Evolutionary conservation across 2,797 vertebrate species (phyloP), one percentile per base, ranked within the genome.

Genomic region (Alca torda): DNA sequence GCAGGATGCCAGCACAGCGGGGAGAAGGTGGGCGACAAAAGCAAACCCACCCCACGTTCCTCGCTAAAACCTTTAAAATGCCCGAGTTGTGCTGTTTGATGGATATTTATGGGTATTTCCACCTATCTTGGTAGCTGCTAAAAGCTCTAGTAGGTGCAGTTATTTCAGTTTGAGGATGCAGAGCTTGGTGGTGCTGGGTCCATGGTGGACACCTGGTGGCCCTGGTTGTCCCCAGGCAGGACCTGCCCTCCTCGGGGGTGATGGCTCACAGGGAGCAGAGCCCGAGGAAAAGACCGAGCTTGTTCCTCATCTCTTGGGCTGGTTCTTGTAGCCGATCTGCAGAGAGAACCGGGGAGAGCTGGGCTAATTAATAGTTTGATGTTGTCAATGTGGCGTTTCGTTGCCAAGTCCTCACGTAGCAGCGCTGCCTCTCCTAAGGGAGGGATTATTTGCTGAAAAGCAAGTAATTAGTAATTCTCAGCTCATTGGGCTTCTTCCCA

Each of bases 381-480:
- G 70, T 8, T 54, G 79, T 60, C 70, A 64, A 6, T 4, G 4
- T 16, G 64, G 59, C 28, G 13, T 91, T 84, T 57, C 4, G 1
- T 77, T 63, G 69, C 81, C 73, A 81, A 33, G 74, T 51, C 87
- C 61, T 81, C 43, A 9, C 0, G 1, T 18, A 19, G 51, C 53
- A 4, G 53, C 1, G 4, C 70, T 26, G 50, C 9, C 74, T 65
- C 56, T 81, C 91, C 69, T 46, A 6, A n/a, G 78, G 50, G 87
- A 91, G 31, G 61, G 74, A 81, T 92, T 78, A 60, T 30, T 79
- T 63, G 30, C 78, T 64, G 57, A 46, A 79, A 79, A 72, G n/a
- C 45, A 45, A 87, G 24, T 87, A 13, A 82, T 92, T 75, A 53
- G 48, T 24, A 41, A 53, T 94, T 87, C 75, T 87, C 82, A 61